Base-by-base conservation (phyloP, 2,797 vertebrate species). In the Heteromormyrus szaboi region DNA sequence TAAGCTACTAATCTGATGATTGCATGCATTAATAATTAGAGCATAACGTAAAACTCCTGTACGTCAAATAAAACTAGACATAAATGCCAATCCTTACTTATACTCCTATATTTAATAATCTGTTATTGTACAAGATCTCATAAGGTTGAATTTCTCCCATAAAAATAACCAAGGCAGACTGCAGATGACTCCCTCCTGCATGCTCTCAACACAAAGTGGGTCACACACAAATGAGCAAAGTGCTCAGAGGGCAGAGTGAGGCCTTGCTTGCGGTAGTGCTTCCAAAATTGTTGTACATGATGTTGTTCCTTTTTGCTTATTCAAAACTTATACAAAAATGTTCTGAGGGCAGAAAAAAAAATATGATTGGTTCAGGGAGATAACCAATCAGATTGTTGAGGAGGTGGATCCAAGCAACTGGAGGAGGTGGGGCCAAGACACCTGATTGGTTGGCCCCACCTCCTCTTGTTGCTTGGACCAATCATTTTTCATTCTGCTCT, bases 51-150 rank as follows among this genome's bases (percentile, higher is more conserved):
- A 87, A 87, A 87, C 54, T n/a, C 86, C 37, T 56, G 72, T 14
- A 37, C 72, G 59, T 56, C 33, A 54, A 81, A 88, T 88, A 83
- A 54, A 56, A 17, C 50, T 56, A 53, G 0, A 22, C 51, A 53
- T 22, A 81, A 88, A 65, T 79, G 68, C 25, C 50, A 83, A 3
- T 81, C 53, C 76, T 79, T 87, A 25, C 56, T 88, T 88, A 53
- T 51, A 53, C 51, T 53, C 68, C 50, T 81, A 88, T 72, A 72
- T 81, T 37, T 81, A 88, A 83, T 88, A 72, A 88, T 53, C 50
- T 19, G 65, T 59, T 81, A 81, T 19, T 83, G 44, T 29, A 29
- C 48, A 81, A 81, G 29, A 81, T 44, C 37, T 46, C 6, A 41
- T n/a, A 81, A 56, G 87, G 81, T 76, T n/a, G 68, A 8, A 79